A percentile compares a stretch with the other conserved stretches of the same genome.
These are phyloP conservation scores for Triplophysa dalaica DNA, from an alignment of 2,113 vertebrate genomes.

Conservation along the genomic window DNA sequence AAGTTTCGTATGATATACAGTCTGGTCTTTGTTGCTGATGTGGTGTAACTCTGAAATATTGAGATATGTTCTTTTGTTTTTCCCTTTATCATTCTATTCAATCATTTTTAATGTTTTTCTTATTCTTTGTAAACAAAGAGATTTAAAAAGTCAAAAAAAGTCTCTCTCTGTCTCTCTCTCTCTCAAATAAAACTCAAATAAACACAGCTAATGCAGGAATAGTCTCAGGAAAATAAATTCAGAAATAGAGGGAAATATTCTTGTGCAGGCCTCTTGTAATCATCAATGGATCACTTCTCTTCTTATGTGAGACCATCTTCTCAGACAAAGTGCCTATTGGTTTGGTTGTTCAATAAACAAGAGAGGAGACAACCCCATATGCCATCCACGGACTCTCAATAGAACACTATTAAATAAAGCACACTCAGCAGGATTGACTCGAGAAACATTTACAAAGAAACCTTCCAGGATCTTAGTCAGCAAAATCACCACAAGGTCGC, in stretches of 20 bases:
- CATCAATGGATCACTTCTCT: background rate
- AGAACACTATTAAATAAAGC: slow-evolving; percentile 1
- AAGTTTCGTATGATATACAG: too few species aligned
- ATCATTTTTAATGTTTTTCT: too few species aligned
- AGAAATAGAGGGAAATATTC: background rate
- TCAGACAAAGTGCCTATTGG: background rate
- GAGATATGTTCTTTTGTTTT: too few species aligned
- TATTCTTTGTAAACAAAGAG: too few species aligned
- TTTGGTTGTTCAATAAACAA: slow-evolving; percentile 7
- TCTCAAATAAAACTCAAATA: background rate
- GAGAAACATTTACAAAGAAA: slow-evolving; percentile 40
- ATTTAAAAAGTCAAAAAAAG: background rate
- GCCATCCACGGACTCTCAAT: slow-evolving; percentile 1
- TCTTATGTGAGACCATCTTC: background rate
- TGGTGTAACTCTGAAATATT: too few species aligned
- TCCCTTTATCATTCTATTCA: too few species aligned
- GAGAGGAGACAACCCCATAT: slow-evolving; percentile 1
- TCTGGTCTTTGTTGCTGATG: too few species aligned
- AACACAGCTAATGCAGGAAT: background rate
- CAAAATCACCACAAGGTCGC: slow-evolving; percentile 17
- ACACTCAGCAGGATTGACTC: slow-evolving; percentile 43
- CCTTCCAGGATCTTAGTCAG: slow-evolving; percentile 36
- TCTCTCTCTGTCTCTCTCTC: too few species aligned
- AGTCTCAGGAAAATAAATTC: background rate
- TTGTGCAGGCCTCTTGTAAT: background rate